phyloP scores from a whole-genome alignment of 2,888 invertebrate species.

The Acheta domesticus region DNA sequence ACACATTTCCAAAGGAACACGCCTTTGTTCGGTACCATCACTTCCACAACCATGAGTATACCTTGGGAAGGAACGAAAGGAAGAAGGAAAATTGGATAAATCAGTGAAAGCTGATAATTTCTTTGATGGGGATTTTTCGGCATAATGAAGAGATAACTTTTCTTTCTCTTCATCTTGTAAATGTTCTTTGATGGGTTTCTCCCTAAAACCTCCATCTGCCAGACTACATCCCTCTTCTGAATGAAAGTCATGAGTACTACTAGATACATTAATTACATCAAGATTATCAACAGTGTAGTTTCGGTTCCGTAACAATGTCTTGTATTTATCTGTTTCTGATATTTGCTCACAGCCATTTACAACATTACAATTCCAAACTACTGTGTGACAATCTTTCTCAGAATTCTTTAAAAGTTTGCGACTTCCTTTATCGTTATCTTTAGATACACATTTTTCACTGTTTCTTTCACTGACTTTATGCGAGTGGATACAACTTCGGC shows the following conservation, averaged over 20 bases:
- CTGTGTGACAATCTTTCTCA: not conserved
- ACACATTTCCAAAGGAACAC: not conserved
- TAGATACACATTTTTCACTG: not conserved
- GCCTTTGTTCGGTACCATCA: not conserved
- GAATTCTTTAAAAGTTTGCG: not conserved
- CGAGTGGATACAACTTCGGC: not conserved
- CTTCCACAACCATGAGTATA: not conserved
- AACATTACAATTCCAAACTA: not conserved
- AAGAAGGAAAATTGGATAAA: constrained; percentile 18
- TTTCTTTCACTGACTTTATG: not conserved
- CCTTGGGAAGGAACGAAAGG: not conserved
- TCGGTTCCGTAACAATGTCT: not conserved
- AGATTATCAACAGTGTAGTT: not conserved
- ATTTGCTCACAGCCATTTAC: not conserved
- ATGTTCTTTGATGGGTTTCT: not conserved
- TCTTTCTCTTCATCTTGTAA: not conserved
- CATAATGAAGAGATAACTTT: not conserved
- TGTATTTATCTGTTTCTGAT: not conserved
- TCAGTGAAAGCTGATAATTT: not conserved
- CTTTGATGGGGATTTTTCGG: not conserved
- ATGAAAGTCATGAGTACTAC: not conserved
- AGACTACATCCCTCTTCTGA: not conserved
- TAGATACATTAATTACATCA: not conserved
- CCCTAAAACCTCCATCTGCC: not conserved
- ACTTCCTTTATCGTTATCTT: not conserved